phyloP scores from a whole-genome alignment of 2,888 invertebrate genomes.

The Diaphora mendica region DNA sequence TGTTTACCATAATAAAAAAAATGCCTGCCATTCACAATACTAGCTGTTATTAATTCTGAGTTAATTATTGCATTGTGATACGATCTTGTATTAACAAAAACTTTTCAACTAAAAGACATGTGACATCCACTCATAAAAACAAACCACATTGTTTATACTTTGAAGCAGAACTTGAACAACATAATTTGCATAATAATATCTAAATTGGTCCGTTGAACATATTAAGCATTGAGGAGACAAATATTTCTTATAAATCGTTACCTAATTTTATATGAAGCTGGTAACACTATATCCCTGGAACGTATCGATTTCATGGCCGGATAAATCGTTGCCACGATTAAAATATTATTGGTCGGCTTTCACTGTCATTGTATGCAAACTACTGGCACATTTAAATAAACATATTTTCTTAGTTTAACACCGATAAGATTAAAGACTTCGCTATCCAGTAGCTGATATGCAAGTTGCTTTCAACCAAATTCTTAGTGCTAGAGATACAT shows the following conservation, averaged over 20 bases:
- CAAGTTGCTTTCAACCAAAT: not conserved
- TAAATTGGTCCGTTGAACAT: not conserved
- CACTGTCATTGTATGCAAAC: constrained; percentile 84
- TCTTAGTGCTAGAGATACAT: not conserved
- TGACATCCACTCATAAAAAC: no score
- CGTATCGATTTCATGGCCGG: constrained; percentile 75
- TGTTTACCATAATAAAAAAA: no score
- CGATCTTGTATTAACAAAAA: no score
- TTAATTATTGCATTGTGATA: no score
- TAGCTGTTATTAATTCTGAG: no score
- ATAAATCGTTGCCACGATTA: constrained; percentile 75
- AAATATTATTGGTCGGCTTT: constrained; percentile 81
- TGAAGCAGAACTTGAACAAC: not conserved
- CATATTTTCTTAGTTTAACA: constrained; percentile 35
- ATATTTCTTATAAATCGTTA: constrained; percentile 32
- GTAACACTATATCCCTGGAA: constrained; percentile 42
- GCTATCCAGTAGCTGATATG: not conserved
- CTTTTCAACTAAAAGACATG: no score
- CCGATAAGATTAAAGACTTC: not conserved
- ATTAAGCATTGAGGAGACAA: not conserved
- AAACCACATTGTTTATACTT: not conserved
- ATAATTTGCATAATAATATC: constrained; percentile 3
- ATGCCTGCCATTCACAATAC: not conserved
- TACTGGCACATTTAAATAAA: constrained; percentile 54
- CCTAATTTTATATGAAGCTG: constrained; percentile 42